Base-by-base conservation (phyloP, 1,140 invertebrate genomes). In the Pseudomyrmex sp. region DNA sequence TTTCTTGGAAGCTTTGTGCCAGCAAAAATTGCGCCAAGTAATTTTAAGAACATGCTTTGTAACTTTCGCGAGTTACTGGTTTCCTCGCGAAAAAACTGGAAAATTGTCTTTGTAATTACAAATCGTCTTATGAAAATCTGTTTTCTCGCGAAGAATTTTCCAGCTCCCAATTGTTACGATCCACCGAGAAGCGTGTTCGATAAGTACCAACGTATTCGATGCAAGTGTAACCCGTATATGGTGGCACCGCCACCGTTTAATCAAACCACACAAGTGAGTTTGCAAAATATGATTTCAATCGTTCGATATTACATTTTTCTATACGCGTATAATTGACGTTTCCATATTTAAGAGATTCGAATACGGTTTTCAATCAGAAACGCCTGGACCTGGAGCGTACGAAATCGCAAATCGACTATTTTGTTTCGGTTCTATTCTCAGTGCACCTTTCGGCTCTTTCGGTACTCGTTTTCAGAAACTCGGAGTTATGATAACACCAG, bases 1-100 rank as follows among this genome's bases (percentile, higher is more conserved):
- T 61, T 89, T 63, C 61, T 46, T 90, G 3, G 89, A 89, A 13
- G 52, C 63, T 23, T 52, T 90, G 26, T 86, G 23, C 35, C 77
- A 82, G 13, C 56, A 58, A 56, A 90, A 85, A 63, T 63, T 89
- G 50, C 87, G 65, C n/a, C 80, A 90, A 73, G 89, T 90, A 85
- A 85, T 46, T 61, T 75, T 63, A 23, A 69, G 76, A 79, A 70
- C 65, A 70, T 54, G 52, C 76, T 79, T 70, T 70, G 52, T 70
- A 70, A 79, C 75, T 79, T 77, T 69, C 65, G 75, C 18, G 63
- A 26, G 26, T 58, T 63, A 48, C 52, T 46, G 18, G 61, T 48
- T 69, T 52, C n/a, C 46, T 79, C 74, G 74, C 61, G 46, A 54
- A 66, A 54, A 66, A 52, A 66, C 48, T 63, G 18, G 35, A 9